phyloP scores from a whole-genome alignment of 2,797 vertebrate species.

The Argyrosomus regius region DNA sequence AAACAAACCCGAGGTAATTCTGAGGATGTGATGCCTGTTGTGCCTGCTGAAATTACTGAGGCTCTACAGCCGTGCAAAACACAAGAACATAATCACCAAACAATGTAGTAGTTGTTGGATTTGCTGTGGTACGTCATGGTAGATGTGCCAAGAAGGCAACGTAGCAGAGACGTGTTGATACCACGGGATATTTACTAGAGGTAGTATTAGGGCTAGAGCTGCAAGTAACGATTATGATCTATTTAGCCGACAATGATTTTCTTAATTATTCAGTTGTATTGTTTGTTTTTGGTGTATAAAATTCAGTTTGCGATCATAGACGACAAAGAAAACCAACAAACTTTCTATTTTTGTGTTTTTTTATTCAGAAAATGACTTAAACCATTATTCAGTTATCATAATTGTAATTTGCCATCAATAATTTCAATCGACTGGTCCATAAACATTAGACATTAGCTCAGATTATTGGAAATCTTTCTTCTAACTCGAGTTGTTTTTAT shows the following conservation, averaged over 20 bases:
- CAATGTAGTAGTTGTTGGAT: not conserved
- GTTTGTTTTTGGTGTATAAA: not conserved
- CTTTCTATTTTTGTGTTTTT: too few relatives aligned
- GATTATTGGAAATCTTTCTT: not conserved
- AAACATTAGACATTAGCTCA: not conserved
- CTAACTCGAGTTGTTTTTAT: not conserved
- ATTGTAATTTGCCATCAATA: not conserved
- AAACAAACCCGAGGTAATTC: not conserved
- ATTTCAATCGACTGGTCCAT: not conserved
- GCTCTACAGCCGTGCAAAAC: not conserved
- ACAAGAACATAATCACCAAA: not conserved
- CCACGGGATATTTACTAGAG: not conserved
- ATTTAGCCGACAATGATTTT: not conserved
- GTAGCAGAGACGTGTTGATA: not conserved
- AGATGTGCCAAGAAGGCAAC: not conserved
- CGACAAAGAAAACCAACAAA: not conserved
- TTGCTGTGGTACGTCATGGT: not conserved
- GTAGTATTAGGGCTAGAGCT: not conserved
- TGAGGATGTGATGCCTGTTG: not conserved
- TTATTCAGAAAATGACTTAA: not conserved
- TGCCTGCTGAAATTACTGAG: not conserved
- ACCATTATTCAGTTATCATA: too few relatives aligned
- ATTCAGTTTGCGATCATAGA: not conserved
- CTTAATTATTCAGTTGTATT: not conserved
- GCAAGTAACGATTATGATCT: not conserved